Evolutionary conservation across 2,797 vertebrate species (phyloP).

Genomic region (Crax fasciolata): DNA sequence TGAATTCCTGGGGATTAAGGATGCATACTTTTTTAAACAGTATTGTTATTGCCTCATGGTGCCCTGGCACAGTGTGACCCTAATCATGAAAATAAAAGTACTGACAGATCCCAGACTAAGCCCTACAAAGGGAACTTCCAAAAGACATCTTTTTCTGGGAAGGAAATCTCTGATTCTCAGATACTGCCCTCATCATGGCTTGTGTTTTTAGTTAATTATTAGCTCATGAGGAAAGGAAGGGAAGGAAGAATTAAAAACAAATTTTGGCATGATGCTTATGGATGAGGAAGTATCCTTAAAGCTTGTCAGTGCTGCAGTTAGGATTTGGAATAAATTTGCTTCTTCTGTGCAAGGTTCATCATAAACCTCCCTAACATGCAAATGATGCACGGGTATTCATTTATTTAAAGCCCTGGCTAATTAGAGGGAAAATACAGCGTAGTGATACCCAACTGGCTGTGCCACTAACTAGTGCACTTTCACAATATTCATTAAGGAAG

Average conservation of each 20-base stretch:
- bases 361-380: not conserved
- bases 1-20: not conserved
- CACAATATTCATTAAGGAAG: not conserved
- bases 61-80: not conserved
- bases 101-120: not conserved
- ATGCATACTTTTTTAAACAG: not conserved
- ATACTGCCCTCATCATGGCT: rapidly evolving
- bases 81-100: rapidly evolving
- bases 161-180: not conserved
- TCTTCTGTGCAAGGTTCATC: not conserved
- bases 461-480: not conserved
- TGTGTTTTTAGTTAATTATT: not conserved
- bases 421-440: not conserved
- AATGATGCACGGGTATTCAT: not conserved
- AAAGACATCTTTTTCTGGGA: not conserved
- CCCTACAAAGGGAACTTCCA: not conserved
- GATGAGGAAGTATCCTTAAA: not conserved
- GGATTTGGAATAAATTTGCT: not conserved
- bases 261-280: rapidly evolving
- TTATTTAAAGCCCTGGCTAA: not conserved
- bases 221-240: not conserved
- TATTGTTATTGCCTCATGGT: rapidly evolving
- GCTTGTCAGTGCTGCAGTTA: not conserved
- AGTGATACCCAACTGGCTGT: not conserved
- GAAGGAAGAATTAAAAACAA: not conserved